Evolutionary conservation across 2,113 vertebrate genomes (phyloP).

Genomic region (Bambusicola thoracicus): DNA sequence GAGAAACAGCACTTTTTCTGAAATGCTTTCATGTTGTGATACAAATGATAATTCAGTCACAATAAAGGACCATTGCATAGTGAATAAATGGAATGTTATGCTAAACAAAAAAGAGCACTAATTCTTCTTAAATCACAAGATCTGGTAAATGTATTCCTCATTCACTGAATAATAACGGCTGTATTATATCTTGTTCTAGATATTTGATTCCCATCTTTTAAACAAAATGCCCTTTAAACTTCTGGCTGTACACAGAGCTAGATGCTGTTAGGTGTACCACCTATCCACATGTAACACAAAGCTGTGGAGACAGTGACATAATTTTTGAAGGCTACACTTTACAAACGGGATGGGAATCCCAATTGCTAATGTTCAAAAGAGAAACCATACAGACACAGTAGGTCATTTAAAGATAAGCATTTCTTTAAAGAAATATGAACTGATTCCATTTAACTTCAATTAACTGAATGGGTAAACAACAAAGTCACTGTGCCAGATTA

Average conservation of each 20-base stretch:
- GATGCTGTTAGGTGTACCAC: background rate
- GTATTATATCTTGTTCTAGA: background rate
- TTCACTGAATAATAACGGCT: constrained; percentile 22
- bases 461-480: background rate
- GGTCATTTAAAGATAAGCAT: background rate
- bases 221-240: constrained; percentile 14
- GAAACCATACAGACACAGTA: background rate
- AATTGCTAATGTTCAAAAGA: background rate
- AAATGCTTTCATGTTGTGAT: background rate
- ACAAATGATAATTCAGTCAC: background rate
- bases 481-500: background rate
- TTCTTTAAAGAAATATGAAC: background rate
- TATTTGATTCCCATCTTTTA: constrained; percentile 10
- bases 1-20: background rate
- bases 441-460: background rate
- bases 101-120: constrained; percentile 8
- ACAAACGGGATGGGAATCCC: background rate
- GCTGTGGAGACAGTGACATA: background rate
- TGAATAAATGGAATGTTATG: constrained; percentile 9
- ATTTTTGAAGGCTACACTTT: background rate
- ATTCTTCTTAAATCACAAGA: constrained; percentile 42
- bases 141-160: constrained; percentile 30
- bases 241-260: background rate
- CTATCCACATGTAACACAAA: background rate
- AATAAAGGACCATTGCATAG: background rate